Percentiles rank a stretch among this genome's conserved stretches.
Evolutionary conservation across 2,797 vertebrate species (phyloP).

Genomic region (Avahi laniger): DNA sequence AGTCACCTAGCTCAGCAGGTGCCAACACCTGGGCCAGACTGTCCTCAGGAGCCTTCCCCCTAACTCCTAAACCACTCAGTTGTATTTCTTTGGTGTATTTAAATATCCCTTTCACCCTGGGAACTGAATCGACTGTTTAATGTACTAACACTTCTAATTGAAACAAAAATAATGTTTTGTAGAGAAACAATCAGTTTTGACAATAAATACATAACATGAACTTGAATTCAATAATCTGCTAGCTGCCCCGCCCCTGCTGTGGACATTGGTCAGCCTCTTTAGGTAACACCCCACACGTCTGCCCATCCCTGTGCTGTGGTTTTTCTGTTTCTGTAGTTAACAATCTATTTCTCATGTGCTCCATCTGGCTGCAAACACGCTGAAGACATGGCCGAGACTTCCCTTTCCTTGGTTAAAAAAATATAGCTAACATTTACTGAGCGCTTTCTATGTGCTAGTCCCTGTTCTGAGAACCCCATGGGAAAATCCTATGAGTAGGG

Average conservation of each 20-base stretch:
- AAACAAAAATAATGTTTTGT: neutral
- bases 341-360: neutral
- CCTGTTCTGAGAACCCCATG: neutral
- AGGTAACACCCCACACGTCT: neutral
- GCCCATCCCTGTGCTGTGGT: neutral
- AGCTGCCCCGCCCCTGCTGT: neutral
- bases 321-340: neutral
- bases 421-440: neutral
- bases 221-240: neutral
- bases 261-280: neutral
- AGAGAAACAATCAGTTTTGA: neutral
- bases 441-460: neutral
- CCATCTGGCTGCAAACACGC: neutral
- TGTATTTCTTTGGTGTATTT: neutral
- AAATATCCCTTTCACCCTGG: constrained; percentile 14
- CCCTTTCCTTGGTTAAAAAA: constrained; percentile 1
- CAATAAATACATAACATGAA: neutral
- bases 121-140: neutral
- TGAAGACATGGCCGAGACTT: neutral
- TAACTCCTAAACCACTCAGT: neutral
- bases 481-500: constrained; percentile 15
- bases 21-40: neutral
- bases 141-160: neutral
- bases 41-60: neutral
- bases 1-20: neutral